Conservation (phyloP, 1,140 invertebrate species). For the Temnothorax nylanderi region DNA sequence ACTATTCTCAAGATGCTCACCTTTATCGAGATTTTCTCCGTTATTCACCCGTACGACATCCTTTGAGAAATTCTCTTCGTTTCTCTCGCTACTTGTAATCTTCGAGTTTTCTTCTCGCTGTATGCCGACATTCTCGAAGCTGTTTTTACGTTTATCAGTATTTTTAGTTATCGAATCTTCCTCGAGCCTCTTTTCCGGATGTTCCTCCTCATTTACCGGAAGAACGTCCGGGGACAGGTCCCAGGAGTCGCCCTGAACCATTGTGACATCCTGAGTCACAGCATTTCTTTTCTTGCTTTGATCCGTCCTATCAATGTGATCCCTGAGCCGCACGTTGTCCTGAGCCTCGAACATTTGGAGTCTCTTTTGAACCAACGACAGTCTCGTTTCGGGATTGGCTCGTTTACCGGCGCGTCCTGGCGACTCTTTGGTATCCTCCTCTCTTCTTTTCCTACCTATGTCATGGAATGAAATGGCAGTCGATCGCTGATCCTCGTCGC, state of each 20-base stretch:
- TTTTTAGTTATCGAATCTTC: conserved; percentile 28
- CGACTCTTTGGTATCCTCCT: conserved; percentile 80
- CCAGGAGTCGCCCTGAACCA: conserved; percentile 20
- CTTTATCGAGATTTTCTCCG: neutral
- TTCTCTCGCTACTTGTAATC: neutral
- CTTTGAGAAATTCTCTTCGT: conserved; percentile 5
- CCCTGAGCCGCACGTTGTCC: neutral
- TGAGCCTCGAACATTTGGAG: conserved; percentile 78
- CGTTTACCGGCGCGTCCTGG: conserved; percentile 45
- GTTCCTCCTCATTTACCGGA: conserved; percentile 3
- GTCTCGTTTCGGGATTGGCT: conserved; percentile 42
- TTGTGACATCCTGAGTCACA: neutral
- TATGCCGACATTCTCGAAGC: neutral
- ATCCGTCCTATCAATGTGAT: neutral
- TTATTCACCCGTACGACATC: neutral
- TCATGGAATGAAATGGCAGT: conserved; percentile 77
- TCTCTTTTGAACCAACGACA: conserved; percentile 78
- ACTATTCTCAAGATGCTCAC: neutral
- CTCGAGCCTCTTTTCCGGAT: neutral
- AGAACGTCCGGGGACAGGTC: conserved; percentile 29
- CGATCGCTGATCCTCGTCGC: conserved; percentile 70
- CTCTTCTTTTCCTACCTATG: conserved; percentile 68
- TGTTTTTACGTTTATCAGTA: conserved; percentile 15
- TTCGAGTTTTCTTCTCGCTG: conserved; percentile 5
- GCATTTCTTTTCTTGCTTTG: neutral